Base-by-base conservation (phyloP, 1,140 invertebrate species). In the Adoxophyes honmai region DNA sequence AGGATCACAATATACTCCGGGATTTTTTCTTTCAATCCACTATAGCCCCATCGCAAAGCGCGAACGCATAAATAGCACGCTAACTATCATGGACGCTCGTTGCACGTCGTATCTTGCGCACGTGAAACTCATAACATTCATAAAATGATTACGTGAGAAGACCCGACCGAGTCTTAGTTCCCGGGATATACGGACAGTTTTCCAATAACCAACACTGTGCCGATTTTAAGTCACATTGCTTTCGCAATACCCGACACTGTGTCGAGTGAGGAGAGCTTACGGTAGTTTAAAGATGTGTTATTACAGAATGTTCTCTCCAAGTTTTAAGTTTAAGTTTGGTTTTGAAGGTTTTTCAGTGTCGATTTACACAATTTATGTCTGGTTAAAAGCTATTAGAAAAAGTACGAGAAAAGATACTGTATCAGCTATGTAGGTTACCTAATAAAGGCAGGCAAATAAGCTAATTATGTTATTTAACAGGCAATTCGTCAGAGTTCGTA, bases 91-190 rank as follows among this genome's bases (percentile, higher is more conserved):
- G 18, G 35, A 36, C 60, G 62, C 60, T 68, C 70, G 66, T 68
- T 69, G 55, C 68, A 66, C 65, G 68, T 71, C 66, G 64, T 71
- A 75, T 76, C 70, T 69, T 56, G 57, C 63, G 73, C 73, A 78
- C 73, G 67, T 77, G 72, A 73, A 76, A 71, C 77, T 80, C 77
- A 75, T 76, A 79, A 76, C 69, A 75, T 79, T 73, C 75, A 76
- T 78, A 76, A 82, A 82, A 79, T 76, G 71, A 81, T 79, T 81
- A 81, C 75, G 73, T 79, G 75, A 72, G 78, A 77, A 77, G 72
- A 73, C 66, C 58, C 63, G 62, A 64, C 57, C 61, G 38, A 54
- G 11, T 34, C 54, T n/a, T 53, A 48, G 42, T n/a, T 48, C 42
- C 21, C 42, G 15, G 21, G 21, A 28, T 48, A 21, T n/a, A 48